Evolutionary conservation across 2,113 vertebrate species (phyloP).

Genomic region (Gadus macrocephalus): DNA sequence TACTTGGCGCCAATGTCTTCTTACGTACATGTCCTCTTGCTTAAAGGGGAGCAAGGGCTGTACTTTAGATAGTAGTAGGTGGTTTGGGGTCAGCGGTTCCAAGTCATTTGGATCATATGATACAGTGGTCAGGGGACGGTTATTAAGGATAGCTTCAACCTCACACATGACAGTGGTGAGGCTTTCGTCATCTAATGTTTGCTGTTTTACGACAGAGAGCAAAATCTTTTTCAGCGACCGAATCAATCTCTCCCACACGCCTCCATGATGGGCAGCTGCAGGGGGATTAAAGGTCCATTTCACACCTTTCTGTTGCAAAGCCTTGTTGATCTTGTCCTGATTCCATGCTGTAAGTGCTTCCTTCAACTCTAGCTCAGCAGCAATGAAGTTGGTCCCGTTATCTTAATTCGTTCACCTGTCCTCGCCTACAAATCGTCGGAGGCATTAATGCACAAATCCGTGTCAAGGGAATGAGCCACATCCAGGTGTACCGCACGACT

Average conservation of each 20-base stretch:
- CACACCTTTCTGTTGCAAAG: neutral
- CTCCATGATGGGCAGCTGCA: neutral
- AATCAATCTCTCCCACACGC: neutral
- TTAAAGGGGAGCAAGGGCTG: neutral
- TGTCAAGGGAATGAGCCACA: neutral
- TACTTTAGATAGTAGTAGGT: neutral
- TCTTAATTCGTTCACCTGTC: neutral
- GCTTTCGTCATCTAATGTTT: neutral
- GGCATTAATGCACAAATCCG: neutral
- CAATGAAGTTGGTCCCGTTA: neutral
- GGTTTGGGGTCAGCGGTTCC: neutral
- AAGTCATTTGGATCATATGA: neutral
- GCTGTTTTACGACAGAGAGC: neutral
- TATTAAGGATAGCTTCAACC: neutral
- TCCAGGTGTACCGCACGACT: neutral
- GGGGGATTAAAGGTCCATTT: neutral
- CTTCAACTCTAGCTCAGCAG: neutral
- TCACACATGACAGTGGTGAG: neutral
- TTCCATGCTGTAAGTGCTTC: neutral
- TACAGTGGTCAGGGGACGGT: neutral
- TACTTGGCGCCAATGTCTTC: too few species aligned
- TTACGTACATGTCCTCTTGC: neutral
- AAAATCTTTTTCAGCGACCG: neutral
- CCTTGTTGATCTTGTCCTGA: neutral
- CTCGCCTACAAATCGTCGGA: neutral